Evolutionary conservation across 2,888 invertebrate species (phyloP), one percentile per base, ranked within the genome.

Genomic region (Scelioninae gen. 2): DNA sequence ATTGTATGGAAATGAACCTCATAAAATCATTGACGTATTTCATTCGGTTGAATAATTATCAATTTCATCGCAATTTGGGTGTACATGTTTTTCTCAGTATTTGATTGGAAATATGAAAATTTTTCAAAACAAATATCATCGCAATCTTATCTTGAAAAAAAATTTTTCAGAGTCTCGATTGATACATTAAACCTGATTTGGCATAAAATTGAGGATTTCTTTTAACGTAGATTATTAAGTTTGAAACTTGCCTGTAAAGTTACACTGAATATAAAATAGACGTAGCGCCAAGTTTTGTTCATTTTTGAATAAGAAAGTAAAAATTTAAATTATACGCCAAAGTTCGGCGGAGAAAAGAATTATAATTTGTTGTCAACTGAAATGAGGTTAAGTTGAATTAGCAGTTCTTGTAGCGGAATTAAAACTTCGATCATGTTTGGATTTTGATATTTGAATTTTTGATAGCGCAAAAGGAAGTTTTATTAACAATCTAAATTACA

Each of bases 211-310:
- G 41, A 22, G 39, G 50, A 48, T 67, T 58, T 43, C 41, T 58
- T 65, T 67, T 67, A 67, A 50, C 50, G 41, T 28, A 48, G 39
- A 65, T 65, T 57, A 57, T 65, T 57, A 65, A 65, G 57, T 65
- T 65, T 57, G n/a, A 46, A 57, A 64, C 53, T 64, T 55, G 64
- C 6, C 46, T 55, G 64, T 55, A 64, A 65, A 57, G 65, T 65
- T 57, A 57, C 57, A 57, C 65, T 48, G 65, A 46, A 65, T 65
- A 48, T 39, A 31, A 65, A 57, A 46, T 35, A 45, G 64, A 35
- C 22, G 22, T 63, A 13, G n/a, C 9, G 35, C 9, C 19, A 16
- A 64, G 45, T 64, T 64, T 53, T 35, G 22, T 64, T 35, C 53
- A 11, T 35, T 53, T 64, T 33, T 33, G 16, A 11, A 46, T 16